Percentiles rank a stretch among this genome's conserved stretches.
These are phyloP conservation scores for Drosophila micromelanica DNA, from an alignment of 1,140 invertebrate species.

Conservation along the genomic window DNA sequence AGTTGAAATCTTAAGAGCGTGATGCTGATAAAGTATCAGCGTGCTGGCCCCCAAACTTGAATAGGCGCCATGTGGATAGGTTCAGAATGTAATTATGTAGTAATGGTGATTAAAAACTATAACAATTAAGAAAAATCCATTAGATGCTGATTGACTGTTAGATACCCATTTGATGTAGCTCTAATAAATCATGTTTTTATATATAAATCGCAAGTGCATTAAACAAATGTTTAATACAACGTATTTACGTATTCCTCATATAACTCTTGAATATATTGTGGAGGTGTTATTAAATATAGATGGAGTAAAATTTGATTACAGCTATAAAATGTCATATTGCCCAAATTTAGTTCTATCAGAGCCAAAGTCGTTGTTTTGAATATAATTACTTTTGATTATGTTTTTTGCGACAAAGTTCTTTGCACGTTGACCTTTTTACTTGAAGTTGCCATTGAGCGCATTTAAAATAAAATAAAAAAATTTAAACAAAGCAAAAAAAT, in stretches of 20 bases:
- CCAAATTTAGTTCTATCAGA: no score
- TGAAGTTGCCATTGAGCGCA: constrained; percentile 15
- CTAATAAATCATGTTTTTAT: no score
- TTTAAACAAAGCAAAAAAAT: constrained; percentile 40
- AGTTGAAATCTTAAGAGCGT: constrained; percentile 75
- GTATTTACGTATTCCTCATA: no score
- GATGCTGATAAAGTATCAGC: constrained; percentile 74
- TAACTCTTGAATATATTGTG: no score
- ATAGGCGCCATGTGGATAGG: constrained; percentile 59
- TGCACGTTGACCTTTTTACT: constrained; percentile 62
- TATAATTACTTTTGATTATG: constrained; percentile 2
- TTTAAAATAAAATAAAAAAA: constrained; percentile 37
- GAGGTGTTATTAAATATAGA: no score
- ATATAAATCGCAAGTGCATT: no score
- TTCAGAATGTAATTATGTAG: constrained; percentile 14
- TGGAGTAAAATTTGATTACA: no score
- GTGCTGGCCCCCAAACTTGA: constrained; percentile 68
- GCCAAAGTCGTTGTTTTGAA: background rate
- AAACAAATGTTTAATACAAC: no score
- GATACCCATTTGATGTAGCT: background rate
- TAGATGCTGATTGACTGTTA: background rate
- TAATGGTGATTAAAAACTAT: constrained; percentile 1
- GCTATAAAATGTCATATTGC: no score
- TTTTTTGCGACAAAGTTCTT: constrained; percentile 46
- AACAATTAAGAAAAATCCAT: background rate